Evolutionary conservation across 2,888 invertebrate genomes (phyloP), one percentile per base, ranked within the genome.

Genomic region (Xylota sylvarum): DNA sequence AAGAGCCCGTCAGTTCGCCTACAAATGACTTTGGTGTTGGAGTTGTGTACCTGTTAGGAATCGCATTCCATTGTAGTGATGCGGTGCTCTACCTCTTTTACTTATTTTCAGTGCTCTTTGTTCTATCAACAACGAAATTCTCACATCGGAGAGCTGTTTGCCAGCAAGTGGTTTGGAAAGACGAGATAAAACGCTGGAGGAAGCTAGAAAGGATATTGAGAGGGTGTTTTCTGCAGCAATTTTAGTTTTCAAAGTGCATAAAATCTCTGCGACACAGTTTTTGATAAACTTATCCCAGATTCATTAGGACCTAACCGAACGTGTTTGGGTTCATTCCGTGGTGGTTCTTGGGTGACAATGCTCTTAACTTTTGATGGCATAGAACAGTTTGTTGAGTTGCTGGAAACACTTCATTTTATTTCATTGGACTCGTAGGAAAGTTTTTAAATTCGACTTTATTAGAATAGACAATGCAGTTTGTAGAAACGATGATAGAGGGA

Each of bases 61-160:
- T 60, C 40, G 37, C 40, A 60, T 60, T 37, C 23, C 60, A 60
- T 60, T 60, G 60, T 60, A 58, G 46, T 46, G 5, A 46, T 14
- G 17, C 17, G 7, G 46, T 46, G 56, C 19, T 40, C 12, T n/a
- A 6, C n/a, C 23, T 19, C 9, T 48, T 48, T 19, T 48, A 48
- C 19, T 48, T 4, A 48, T 48, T 48, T 4, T 17, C 10, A 48
- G 48, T 1, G 1, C 23, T 60, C 60, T 37, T 60, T 60, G 37
- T 60, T 23, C n/a, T 40, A 19, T 3, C 19, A n/a, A 23, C 10
- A 17, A 14, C 12, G 6, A 56, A 17, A 32, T 35, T 40, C 32
- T 56, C 56, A 14, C 4, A 4, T 7, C 4, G 43, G n/a, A 46
- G 46, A 17, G 17, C 46, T 35, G 56, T 58, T 37, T 60, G 60